A percentile compares a stretch with the other conserved stretches of the same genome.
phyloP scores from a whole-genome alignment of 2,113 vertebrate species.

The Hassar affinis region DNA sequence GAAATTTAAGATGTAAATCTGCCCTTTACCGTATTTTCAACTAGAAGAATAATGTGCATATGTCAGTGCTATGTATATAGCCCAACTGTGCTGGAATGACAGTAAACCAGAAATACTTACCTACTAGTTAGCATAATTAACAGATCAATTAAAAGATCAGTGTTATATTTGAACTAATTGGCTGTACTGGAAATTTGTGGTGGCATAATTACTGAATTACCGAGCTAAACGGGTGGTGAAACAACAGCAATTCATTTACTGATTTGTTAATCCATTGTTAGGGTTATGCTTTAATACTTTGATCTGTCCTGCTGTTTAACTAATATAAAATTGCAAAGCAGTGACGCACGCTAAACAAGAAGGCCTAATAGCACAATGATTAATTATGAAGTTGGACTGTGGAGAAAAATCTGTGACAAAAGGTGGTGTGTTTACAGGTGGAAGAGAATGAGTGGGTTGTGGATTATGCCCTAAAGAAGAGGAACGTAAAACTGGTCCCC shows the following conservation, averaged over 20 bases:
- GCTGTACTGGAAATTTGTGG: no score
- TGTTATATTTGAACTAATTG: no score
- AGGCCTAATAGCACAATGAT: neutral
- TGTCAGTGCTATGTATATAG: no score
- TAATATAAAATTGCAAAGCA: neutral
- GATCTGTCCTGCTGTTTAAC: neutral
- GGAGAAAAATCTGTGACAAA: neutral
- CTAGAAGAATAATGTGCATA: no score
- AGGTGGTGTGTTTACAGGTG: conserved; percentile 73
- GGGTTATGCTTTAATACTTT: neutral
- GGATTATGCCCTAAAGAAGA: conserved; percentile 94
- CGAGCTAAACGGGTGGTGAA: neutral
- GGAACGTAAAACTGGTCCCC: conserved; percentile 90
- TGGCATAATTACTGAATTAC: neutral
- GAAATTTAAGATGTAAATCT: no score
- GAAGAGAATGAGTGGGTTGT: conserved; percentile 99
- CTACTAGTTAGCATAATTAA: no score
- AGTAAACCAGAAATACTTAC: no score
- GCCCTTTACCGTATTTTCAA: no score
- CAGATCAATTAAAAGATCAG: no score
- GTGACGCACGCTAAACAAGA: neutral
- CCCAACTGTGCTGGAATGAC: no score
- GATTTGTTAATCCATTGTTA: neutral
- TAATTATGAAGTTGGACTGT: neutral
- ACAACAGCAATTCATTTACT: neutral